These are phyloP conservation scores for Sinohyriopsis cumingii DNA, from an alignment of 2,888 invertebrate genomes.

Conservation along the genomic window DNA sequence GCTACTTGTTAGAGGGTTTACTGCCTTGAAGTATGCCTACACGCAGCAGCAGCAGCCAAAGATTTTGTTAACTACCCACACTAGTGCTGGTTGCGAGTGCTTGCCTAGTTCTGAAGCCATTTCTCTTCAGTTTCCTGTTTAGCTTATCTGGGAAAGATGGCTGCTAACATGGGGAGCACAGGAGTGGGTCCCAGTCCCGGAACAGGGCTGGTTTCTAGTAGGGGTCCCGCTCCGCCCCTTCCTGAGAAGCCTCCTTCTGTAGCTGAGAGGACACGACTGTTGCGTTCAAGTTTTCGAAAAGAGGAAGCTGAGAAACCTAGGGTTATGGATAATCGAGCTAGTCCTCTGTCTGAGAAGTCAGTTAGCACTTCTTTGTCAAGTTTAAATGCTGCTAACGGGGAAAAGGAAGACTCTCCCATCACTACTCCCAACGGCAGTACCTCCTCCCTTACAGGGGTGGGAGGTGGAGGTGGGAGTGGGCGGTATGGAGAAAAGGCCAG, in stretches of 20 bases:
- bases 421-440: constrained; percentile 21
- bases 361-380: constrained; percentile 36
- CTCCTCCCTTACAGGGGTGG: constrained; percentile 22
- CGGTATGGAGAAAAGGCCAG: constrained; percentile 26
- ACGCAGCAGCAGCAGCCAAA: no score
- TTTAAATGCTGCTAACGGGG: constrained; percentile 40
- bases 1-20: no score
- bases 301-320: constrained; percentile 56
- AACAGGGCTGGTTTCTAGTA: no score
- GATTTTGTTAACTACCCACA: no score
- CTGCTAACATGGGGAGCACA: no score
- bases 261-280: constrained; percentile 58
- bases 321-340: constrained; percentile 31
- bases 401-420: constrained; percentile 42
- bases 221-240: constrained; percentile 60
- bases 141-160: no score
- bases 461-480: not conserved
- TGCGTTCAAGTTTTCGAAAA: constrained; percentile 60
- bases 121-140: no score
- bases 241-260: constrained; percentile 65
- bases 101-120: no score
- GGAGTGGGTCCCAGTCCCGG: no score
- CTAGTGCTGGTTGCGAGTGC: no score
- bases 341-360: constrained; percentile 45
- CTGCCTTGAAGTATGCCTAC: no score